phyloP scores from a whole-genome alignment of 2,888 invertebrate genomes.

The Zhuqinia jingwanae region DNA sequence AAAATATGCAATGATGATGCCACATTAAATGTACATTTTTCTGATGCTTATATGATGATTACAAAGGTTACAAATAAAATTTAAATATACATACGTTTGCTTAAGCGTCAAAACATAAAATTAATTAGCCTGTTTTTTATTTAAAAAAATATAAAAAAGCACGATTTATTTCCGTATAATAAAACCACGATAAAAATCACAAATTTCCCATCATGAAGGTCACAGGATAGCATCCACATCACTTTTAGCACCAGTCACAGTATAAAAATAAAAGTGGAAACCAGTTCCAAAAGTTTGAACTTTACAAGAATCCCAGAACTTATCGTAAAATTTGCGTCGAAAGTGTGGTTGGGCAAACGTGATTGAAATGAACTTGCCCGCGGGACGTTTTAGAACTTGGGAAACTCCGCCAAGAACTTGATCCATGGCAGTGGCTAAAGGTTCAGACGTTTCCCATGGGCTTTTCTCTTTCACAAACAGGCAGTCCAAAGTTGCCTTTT shows the following conservation, averaged over 20 bases:
- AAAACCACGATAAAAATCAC: constrained; percentile 42
- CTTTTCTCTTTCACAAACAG: constrained; percentile 81
- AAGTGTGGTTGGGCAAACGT: constrained; percentile 82
- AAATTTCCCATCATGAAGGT: neutral
- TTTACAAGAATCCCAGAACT: constrained; percentile 79
- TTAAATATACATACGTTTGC: too few species aligned
- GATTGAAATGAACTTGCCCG: constrained; percentile 81
- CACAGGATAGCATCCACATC: neutral
- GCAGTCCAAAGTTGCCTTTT: constrained; percentile 82
- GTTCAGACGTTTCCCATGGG: constrained; percentile 80
- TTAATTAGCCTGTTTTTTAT: too few species aligned
- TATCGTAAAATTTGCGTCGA: constrained; percentile 80
- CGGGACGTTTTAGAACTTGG: constrained; percentile 55
- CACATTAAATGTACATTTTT: constrained; percentile 1
- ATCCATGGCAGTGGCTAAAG: constrained; percentile 79
- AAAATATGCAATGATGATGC: constrained; percentile 14
- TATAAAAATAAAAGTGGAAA: constrained; percentile 80
- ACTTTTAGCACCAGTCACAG: constrained; percentile 46
- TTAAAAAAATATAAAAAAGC: too few species aligned
- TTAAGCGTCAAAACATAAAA: constrained; percentile 44
- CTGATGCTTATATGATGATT: constrained; percentile 10
- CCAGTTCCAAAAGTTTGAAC: constrained; percentile 79
- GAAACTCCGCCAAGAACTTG: constrained; percentile 80
- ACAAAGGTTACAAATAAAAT: constrained; percentile 23
- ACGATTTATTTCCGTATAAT: constrained; percentile 44